Conservation (phyloP, 2,113 vertebrate genomes). For the Scophthalmus maximus region DNA sequence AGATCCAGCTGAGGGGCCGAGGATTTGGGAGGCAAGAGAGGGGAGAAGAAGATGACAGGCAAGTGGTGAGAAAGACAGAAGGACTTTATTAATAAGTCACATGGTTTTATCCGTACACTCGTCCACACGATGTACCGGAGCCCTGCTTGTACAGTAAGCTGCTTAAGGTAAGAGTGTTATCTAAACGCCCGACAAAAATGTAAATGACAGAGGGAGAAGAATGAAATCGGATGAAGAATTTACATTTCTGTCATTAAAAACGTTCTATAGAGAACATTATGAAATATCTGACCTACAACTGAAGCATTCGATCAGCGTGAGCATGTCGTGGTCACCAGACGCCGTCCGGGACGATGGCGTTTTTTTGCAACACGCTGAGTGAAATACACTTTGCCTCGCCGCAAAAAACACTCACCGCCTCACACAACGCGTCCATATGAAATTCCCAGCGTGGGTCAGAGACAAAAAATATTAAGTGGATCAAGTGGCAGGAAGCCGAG, state of each 20-base stretch:
- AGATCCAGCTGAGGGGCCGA: constrained; percentile 4
- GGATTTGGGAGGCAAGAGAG: not conserved
- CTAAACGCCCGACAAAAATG: constrained; percentile 29
- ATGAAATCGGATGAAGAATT: not conserved
- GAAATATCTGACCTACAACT: not conserved
- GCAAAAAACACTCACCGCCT: constrained; percentile 4
- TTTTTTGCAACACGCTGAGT: constrained; percentile 21
- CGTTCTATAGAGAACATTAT: not conserved
- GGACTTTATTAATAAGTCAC: constrained; percentile 10
- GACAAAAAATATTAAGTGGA: constrained; percentile 41
- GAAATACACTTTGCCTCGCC: constrained; percentile 30
- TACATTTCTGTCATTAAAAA: not conserved
- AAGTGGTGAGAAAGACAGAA: not conserved
- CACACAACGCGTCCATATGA: constrained; percentile 3
- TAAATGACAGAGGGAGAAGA: constrained; percentile 25
- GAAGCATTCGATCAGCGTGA: too few species aligned
- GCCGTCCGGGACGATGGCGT: constrained; percentile 32
- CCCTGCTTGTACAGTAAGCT: not conserved
- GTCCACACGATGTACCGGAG: constrained; percentile 10
- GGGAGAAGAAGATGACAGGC: not conserved
- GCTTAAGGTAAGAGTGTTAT: constrained; percentile 23
- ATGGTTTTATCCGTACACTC: not conserved
- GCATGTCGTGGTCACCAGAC: not conserved
- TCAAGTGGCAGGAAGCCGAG: constrained; percentile 11
- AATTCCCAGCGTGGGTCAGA: not conserved